Percentiles rank a stretch among this genome's conserved stretches.
Evolutionary conservation across 2,113 vertebrate genomes (phyloP).

Genomic region (Mormyrus iriodes): DNA sequence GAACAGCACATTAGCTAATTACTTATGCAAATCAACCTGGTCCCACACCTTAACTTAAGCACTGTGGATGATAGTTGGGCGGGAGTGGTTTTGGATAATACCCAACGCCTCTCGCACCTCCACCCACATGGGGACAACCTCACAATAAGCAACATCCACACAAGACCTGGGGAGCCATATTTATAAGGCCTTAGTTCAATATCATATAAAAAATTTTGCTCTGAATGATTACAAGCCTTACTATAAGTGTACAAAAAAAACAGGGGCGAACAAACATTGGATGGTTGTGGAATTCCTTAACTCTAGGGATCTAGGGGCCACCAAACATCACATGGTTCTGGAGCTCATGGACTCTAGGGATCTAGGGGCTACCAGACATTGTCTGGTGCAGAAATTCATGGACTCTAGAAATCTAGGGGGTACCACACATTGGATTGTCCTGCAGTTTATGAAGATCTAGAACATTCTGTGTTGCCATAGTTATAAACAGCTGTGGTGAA

Average conservation of each 20-base stretch:
- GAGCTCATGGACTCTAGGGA: background rate
- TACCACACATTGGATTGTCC: background rate
- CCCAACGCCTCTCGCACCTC: conserved; percentile 40
- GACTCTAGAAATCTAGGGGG: background rate
- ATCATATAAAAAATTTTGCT: background rate
- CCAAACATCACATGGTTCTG: background rate
- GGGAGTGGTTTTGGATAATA: conserved; percentile 55
- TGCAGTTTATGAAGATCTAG: background rate
- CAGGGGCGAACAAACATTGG: background rate
- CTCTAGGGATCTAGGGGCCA: no score
- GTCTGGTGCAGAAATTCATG: background rate
- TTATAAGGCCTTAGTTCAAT: background rate
- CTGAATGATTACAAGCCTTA: background rate
- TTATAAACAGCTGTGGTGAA: conserved; percentile 29
- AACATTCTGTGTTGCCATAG: background rate
- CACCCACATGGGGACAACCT: conserved; percentile 9
- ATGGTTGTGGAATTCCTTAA: background rate
- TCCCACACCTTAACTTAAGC: conserved; percentile 65
- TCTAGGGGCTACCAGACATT: background rate
- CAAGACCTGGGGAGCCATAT: background rate
- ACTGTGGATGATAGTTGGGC: conserved; percentile 52
- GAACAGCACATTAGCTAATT: conserved; percentile 71
- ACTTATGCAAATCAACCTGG: conserved; percentile 68
- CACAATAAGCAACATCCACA: background rate
- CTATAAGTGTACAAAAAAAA: background rate